Evolutionary conservation across 2,113 vertebrate genomes (phyloP), one percentile per base, ranked within the genome.

Genomic region (Aix galericulata): DNA sequence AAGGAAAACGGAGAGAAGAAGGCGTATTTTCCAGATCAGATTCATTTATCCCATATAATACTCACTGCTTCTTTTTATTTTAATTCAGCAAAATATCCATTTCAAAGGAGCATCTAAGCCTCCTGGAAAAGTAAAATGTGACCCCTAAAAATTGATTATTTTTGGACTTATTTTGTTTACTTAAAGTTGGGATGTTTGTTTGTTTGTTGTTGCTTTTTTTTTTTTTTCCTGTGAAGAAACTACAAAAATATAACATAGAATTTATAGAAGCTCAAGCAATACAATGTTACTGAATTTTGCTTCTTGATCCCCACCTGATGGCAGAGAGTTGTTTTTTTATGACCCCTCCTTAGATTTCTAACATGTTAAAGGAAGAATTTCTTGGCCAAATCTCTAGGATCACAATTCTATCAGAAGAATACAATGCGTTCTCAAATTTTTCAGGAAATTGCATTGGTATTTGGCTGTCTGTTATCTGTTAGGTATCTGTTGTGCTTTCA

Each of bases 371-470:
- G 88, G 76, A 58, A 83, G 67, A 86, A 69, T 40, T 52, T 23
- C 38, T 58, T 76, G 77, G 69, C 50, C 60, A 87, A 53, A 90
- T 69, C 66, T 82, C 78, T 83, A 62, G 52, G 66, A 76, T 78
- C 66, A 88, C 84, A 82, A 50, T 58, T 69, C 53, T 27, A 75
- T 18, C 5, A 2, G 48, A 89, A 94, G 50, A 0, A 42, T 0
- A 56, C 38, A 76, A 74, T 2, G 20, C 32, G 78, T 78, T 76
- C 76, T 77, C 52, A 68, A 74, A 83, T 75, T 72, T 90, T 52
- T 32, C 44, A 48, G 46, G 56, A 86, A 80, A 91, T 95, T 93
- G 48, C 83, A 92, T 50, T 94, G 90, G 90, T 82, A 75, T 59
- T 44, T 76, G 80, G 8, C 59, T 95, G 53, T 81, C 83, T 48